Evolutionary conservation across 2,113 vertebrate species (phyloP).

Genomic region (Gasterosteus aculeatus): DNA sequence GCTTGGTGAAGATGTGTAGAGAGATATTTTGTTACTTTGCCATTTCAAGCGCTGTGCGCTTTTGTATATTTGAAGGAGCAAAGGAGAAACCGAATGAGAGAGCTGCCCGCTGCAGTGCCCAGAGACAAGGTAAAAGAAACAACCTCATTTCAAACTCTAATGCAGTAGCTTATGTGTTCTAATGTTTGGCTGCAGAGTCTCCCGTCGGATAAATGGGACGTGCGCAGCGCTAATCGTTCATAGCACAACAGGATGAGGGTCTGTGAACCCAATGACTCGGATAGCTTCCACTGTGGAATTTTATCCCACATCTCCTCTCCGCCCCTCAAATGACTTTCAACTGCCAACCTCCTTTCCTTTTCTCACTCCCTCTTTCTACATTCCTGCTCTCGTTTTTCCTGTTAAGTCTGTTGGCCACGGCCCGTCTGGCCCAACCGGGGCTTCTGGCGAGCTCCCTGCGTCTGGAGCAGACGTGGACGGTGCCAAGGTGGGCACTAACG

Average conservation of each 20-base stretch:
- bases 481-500: constrained; percentile 75
- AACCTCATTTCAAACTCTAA: not conserved
- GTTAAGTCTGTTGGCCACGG: constrained; percentile 72
- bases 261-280: constrained; percentile 50
- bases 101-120: constrained; percentile 86
- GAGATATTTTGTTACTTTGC: not conserved
- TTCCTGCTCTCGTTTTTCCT: constrained; percentile 55
- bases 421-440: constrained; percentile 47
- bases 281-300: constrained; percentile 65
- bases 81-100: constrained; percentile 92
- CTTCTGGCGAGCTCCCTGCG: constrained; percentile 62
- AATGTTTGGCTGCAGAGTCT: constrained; percentile 2
- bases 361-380: constrained; percentile 14
- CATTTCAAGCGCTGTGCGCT: not conserved
- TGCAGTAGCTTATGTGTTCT: not conserved
- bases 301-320: constrained; percentile 51
- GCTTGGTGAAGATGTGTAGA: not conserved
- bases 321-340: constrained; percentile 42
- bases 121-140: constrained; percentile 90
- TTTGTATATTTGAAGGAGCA: constrained; percentile 85
- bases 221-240: constrained; percentile 34
- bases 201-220: constrained; percentile 5
- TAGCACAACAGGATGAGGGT: constrained; percentile 46
- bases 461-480: constrained; percentile 69
- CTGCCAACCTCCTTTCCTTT: constrained; percentile 26